Base-by-base conservation (phyloP, 2,888 invertebrate genomes). In the Matsumyia berberina region DNA sequence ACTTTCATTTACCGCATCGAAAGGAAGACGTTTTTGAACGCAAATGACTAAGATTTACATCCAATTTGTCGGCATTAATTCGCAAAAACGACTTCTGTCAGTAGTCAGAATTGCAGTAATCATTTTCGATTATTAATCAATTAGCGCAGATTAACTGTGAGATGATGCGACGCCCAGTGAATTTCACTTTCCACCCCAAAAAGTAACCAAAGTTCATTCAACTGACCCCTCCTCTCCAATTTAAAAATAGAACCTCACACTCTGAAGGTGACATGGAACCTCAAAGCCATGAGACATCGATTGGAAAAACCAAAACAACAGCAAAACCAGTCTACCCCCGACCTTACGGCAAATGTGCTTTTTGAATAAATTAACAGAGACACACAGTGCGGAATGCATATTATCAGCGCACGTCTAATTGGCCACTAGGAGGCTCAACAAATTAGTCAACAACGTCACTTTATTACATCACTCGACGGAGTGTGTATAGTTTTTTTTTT, bases 191-290 rank as follows among this genome's bases (percentile, higher is more conserved):
- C 15, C 2, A 1, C 1, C 15, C 15, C 2, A 33, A 60, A 42
- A 55, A 44, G 44, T 31, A 55, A 57, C 46, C 58, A 66, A 66
- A 57, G 72, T 77, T 77, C 76, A 77, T 60, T 51, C 39, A 77
- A 77, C 76, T 60, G 8, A 37, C 12, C 17, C 39, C 51, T 17
- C 49, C 12, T n/a, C 39, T 51, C 29, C 49, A 17, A 44, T 19
- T 19, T 15, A 19, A 9, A 19, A 46, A 57, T 24, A 70, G 53
- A 55, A 17, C 37, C 35, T 24, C 62, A 53, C 42, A 44, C 44
- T 64, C 29, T 24, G 24, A 42, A 69, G 24, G 33, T 44, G 37
- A 12, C n/a, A 19, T 55, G 49, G 31, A 37, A 64, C 58, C 39
- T 53, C 29, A 39, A 51, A 67, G 42, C 15, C 57, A 35, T 66